Percentiles rank a stretch among this genome's conserved stretches.
These are phyloP conservation scores for Cataglyphis livida DNA, from an alignment of 2,888 invertebrate genomes.

Conservation along the genomic window DNA sequence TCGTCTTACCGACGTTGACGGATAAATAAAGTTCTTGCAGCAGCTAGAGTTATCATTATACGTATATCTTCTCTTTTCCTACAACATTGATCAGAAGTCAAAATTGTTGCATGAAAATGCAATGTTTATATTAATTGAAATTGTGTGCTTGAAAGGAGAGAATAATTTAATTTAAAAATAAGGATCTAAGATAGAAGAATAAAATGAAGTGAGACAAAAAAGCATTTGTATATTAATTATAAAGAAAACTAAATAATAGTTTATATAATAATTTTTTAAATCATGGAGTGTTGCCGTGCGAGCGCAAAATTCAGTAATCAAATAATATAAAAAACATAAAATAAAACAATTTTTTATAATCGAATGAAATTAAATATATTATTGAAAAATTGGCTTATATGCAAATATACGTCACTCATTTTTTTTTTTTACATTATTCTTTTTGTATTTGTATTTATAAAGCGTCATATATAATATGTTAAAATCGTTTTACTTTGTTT, in stretches of 20 bases:
- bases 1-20: conserved; percentile 41
- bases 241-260: background rate
- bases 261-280: background rate
- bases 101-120: background rate
- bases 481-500: conserved; percentile 16
- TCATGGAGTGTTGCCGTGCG: background rate
- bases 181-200: background rate
- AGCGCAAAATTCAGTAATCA: background rate
- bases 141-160: background rate
- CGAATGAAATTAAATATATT: background rate
- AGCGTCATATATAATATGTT: conserved; percentile 17
- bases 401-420: background rate
- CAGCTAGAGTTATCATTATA: conserved; percentile 8
- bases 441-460: conserved; percentile 17
- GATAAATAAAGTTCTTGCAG: conserved; percentile 43
- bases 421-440: background rate
- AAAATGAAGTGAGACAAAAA: background rate
- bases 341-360: background rate
- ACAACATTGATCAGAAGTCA: background rate
- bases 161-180: conserved; percentile 5
- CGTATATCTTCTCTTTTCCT: background rate
- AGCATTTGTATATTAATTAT: background rate
- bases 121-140: background rate
- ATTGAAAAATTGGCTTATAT: background rate
- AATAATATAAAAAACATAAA: background rate